Evolutionary conservation across 1,140 invertebrate species (phyloP).

Genomic region (Atopsyche davidsoni): DNA sequence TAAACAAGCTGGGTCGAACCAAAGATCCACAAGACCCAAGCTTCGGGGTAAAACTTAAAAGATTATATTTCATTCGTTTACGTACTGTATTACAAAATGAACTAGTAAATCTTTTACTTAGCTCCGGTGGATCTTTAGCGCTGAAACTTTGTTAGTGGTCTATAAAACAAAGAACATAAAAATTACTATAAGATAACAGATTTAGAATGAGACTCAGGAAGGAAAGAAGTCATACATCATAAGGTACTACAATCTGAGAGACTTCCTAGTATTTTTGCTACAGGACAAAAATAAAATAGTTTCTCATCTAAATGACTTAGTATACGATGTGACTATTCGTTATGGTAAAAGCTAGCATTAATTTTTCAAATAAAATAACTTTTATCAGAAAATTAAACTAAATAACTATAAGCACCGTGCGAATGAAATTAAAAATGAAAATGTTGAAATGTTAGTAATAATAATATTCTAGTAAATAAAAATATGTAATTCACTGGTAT

Average conservation of each 20-base stretch:
- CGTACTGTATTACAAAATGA: too few species aligned
- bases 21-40: too few species aligned
- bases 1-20: too few species aligned
- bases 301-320: constrained; percentile 12
- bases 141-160: too few species aligned
- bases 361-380: constrained; percentile 25
- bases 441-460: constrained; percentile 3
- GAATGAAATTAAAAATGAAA: constrained; percentile 10
- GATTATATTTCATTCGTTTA: too few species aligned
- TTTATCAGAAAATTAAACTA: constrained; percentile 28
- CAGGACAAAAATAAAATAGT: constrained; percentile 27
- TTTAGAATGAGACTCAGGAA: too few species aligned
- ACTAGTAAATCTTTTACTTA: too few species aligned
- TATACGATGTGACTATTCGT: constrained; percentile 1
- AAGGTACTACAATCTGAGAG: neutral
- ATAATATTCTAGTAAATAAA: neutral
- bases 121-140: too few species aligned
- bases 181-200: neutral
- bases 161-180: neutral
- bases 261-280: constrained; percentile 21
- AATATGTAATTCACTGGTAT: neutral
- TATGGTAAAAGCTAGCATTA: constrained; percentile 16
- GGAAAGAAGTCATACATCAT: constrained; percentile 1
- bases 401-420: constrained; percentile 14
- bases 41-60: too few species aligned